These are phyloP conservation scores for Erythrolamprus reginae DNA, from an alignment of 2,113 vertebrate genomes.

Conservation along the genomic window DNA sequence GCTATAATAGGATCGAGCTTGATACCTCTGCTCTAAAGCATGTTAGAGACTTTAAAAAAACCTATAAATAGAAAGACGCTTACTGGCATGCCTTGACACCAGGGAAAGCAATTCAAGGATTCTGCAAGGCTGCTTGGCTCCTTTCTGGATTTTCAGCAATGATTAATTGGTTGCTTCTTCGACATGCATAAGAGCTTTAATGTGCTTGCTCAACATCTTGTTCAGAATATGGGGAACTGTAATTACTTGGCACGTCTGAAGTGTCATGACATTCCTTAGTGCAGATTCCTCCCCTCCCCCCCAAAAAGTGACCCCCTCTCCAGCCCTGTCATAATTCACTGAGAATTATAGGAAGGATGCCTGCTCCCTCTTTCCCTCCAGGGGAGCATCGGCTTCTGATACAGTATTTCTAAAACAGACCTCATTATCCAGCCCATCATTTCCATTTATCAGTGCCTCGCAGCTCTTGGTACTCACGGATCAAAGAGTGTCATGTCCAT, in stretches of 20 bases:
- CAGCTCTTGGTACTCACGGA: slow-evolving; percentile 43
- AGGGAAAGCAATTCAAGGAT: background rate
- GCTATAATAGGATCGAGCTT: no score
- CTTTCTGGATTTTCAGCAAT: background rate
- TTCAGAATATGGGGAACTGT: background rate
- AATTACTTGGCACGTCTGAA: slow-evolving; percentile 19
- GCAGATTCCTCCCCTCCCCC: no score
- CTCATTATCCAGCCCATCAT: slow-evolving; percentile 58
- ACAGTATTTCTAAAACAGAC: slow-evolving; percentile 58
- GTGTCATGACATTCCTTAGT: slow-evolving; percentile 27
- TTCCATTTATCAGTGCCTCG: slow-evolving; percentile 58
- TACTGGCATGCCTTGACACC: background rate
- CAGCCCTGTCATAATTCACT: slow-evolving; percentile 40
- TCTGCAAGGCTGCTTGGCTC: background rate
- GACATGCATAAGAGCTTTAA: background rate
- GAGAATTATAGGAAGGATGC: slow-evolving; percentile 39
- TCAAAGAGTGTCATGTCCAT: slow-evolving; percentile 44
- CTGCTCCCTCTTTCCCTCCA: slow-evolving; percentile 28
- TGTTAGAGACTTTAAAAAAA: background rate
- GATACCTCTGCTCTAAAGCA: background rate
- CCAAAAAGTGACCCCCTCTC: slow-evolving; percentile 27
- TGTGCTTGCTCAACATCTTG: background rate
- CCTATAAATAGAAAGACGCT: background rate
- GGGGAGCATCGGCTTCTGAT: slow-evolving; percentile 32
- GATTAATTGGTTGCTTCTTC: background rate